phyloP scores from a whole-genome alignment of 1,140 invertebrate genomes.

The Papilio machaon region DNA sequence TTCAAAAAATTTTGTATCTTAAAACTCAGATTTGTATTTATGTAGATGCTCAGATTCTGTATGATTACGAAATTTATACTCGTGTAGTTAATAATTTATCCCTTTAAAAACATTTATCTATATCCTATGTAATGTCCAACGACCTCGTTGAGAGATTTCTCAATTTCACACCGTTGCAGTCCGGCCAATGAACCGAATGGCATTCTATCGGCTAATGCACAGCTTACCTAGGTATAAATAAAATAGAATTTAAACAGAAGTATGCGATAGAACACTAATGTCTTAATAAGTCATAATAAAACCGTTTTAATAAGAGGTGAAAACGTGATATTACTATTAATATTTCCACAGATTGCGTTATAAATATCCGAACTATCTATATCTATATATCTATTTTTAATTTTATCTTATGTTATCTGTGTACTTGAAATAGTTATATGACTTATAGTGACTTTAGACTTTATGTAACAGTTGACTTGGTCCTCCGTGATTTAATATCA shows the following conservation, averaged over 20 bases:
- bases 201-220: slow-evolving; percentile 12
- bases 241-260: background rate
- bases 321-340: background rate
- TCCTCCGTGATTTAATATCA: too few relatives aligned
- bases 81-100: background rate
- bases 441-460: too few relatives aligned
- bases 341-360: background rate
- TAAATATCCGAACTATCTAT: background rate
- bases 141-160: slow-evolving; percentile 20
- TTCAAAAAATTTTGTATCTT: too few relatives aligned
- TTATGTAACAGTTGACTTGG: too few relatives aligned
- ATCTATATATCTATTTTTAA: too few relatives aligned
- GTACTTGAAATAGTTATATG: background rate
- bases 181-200: slow-evolving; percentile 18
- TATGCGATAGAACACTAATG: background rate
- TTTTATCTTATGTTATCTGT: background rate
- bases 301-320: background rate
- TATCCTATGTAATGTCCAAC: slow-evolving; percentile 1
- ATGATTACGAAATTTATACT: background rate
- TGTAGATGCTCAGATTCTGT: too few relatives aligned
- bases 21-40: too few relatives aligned
- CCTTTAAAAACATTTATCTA: slow-evolving; percentile 5
- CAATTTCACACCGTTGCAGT: slow-evolving; percentile 18
- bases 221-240: background rate
- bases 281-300: background rate